phyloP scores from a whole-genome alignment of 2,113 vertebrate genomes.

The Isurus oxyrinchus region DNA sequence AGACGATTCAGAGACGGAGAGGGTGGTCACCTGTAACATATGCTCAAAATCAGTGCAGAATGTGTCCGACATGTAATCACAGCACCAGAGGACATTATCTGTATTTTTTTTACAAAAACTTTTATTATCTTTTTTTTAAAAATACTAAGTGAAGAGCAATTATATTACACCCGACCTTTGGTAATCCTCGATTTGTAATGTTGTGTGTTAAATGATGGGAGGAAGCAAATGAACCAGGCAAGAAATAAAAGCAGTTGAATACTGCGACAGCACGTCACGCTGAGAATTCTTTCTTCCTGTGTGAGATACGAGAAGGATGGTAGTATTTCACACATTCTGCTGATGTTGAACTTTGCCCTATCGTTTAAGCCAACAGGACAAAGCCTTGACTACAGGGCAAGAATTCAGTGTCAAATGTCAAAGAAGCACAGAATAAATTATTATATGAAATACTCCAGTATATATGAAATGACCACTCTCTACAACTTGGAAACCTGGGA shows the following conservation, averaged over 20 bases:
- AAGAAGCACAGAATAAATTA: slow-evolving; percentile 16
- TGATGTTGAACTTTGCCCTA: neutral
- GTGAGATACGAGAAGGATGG: neutral
- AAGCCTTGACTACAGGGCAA: neutral
- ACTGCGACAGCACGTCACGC: neutral
- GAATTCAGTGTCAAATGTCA: neutral
- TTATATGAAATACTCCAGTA: neutral
- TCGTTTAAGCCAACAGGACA: neutral
- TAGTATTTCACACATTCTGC: neutral
- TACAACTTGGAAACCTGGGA: neutral
- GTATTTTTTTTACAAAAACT: neutral
- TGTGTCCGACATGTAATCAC: neutral
- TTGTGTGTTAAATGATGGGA: slow-evolving; percentile 7
- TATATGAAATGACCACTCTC: too few species aligned
- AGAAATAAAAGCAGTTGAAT: neutral
- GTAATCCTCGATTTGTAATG: neutral
- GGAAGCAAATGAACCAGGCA: neutral
- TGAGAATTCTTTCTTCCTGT: neutral
- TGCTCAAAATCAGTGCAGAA: neutral
- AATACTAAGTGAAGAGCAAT: neutral
- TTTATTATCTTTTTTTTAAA: slow-evolving; percentile 16
- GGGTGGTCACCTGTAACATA: neutral
- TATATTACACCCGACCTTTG: slow-evolving; percentile 25
- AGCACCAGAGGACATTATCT: neutral
- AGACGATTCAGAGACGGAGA: neutral